Conservation (phyloP, 2,888 invertebrate genomes). For the Lymantria monacha region DNA sequence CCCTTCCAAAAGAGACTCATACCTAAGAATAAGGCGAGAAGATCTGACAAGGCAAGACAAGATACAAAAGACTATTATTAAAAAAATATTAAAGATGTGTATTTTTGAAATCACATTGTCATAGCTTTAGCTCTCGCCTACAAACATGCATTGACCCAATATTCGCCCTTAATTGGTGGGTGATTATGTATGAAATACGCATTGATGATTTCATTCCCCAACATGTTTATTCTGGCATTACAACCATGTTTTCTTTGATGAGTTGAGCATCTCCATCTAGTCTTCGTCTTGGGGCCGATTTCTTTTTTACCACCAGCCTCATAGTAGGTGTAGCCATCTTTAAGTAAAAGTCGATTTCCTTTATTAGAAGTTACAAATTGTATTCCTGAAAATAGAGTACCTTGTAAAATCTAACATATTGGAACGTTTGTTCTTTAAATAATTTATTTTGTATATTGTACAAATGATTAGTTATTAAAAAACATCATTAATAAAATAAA, state of each 20-base stretch:
- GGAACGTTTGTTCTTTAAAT: no score
- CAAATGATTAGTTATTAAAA: no score
- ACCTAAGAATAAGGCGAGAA: no score
- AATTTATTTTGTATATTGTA: no score
- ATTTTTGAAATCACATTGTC: no score
- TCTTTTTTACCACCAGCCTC: conserved; percentile 5
- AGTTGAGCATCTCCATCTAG: conserved; percentile 34
- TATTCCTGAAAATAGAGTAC: conserved; percentile 6
- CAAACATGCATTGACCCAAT: background rate
- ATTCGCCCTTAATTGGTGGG: conserved; percentile 6
- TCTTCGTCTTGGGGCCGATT: conserved; percentile 6
- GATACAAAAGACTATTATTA: no score
- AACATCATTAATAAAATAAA: no score
- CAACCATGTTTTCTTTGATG: conserved; percentile 19
- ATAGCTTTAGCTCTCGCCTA: no score
- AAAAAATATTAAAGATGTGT: no score
- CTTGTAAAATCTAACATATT: no score
- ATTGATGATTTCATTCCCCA: conserved; percentile 10
- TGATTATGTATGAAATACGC: conserved; percentile 10
- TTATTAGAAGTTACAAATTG: conserved; percentile 8
- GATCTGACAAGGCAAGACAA: no score
- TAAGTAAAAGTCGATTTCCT: conserved; percentile 5
- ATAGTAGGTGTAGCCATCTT: conserved; percentile 11
- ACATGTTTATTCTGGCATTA: conserved; percentile 14
- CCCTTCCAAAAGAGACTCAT: no score